Evolutionary conservation across 2,113 vertebrate species (phyloP), one percentile per base, ranked within the genome.

Genomic region (Percina caprodes): DNA sequence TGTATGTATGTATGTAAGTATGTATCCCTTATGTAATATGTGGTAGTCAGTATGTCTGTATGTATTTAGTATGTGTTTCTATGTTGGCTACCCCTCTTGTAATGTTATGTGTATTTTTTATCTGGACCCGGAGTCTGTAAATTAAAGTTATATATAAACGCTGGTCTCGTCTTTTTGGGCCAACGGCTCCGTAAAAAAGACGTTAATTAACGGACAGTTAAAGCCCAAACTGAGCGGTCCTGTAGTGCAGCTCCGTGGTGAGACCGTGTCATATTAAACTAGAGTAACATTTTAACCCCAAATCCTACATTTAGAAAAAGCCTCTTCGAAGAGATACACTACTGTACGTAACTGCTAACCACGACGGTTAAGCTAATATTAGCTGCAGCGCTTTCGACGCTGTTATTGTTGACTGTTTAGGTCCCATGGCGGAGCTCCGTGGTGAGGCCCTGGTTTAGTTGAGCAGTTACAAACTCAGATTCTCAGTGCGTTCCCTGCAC

Each of bases 371-470:
- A 1, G 35, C 67, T 35, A 13, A 0, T 4, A 1, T 19, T 14
- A 30, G 63, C 69, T 46, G 13, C 14, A 21, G 61, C n/a, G 65
- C 14, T 30, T 74, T 52, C 67, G 26, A 66, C 33, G 68, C 55
- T 46, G 52, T 77, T 87, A 45, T 82, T 83, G 79, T 69, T 74
- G 61, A 88, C 48, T 88, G 62, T 92, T 91, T 94, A 85, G 95
- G 94, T 91, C 95, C 95, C 88, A 49, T 92, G 93, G 89, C 85
- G 94, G 93, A 96, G 95, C 95, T 96, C 94, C 94, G 90, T 73
- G 88, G 79, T 94, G 94, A 95, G 93, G 94, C 94, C 94, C 85
- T 92, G 70, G 68, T 86, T 84, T 82, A 89, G 73, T 90, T 90
- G 21, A 71, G 86, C 90, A 85, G 72, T 92, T 91, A 80, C 65